These are phyloP conservation scores for Petromus typicus DNA, from an alignment of 2,113 vertebrate species.

Conservation along the genomic window DNA sequence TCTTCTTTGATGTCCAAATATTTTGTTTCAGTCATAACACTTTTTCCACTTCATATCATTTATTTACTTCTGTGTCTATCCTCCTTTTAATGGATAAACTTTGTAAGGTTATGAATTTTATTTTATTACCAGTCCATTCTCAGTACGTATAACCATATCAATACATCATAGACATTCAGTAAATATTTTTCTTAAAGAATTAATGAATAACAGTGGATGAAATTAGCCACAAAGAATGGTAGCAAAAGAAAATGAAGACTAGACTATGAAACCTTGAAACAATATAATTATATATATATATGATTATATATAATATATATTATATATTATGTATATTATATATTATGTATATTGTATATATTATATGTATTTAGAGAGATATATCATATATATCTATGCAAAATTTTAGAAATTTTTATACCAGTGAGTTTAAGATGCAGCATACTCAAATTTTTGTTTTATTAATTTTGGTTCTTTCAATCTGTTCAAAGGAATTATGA, in stretches of 20 bases:
- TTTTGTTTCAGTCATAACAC: not conserved
- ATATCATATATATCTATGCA: no score
- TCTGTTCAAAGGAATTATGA: not conserved
- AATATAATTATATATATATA: not conserved
- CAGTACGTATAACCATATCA: not conserved
- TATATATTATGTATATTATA: no score
- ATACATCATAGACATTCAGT: not conserved
- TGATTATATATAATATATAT: no score
- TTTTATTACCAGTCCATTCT: not conserved
- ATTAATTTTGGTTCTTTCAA: slow-evolving; percentile 38
- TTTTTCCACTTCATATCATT: not conserved
- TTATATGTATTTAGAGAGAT: no score
- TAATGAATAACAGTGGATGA: not conserved
- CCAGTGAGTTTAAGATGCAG: not conserved
- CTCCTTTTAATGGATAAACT: not conserved
- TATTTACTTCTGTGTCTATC: not conserved
- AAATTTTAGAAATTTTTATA: slow-evolving; percentile 38
- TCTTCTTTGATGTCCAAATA: not conserved
- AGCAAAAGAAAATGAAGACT: not conserved
- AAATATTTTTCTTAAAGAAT: slow-evolving; percentile 29
- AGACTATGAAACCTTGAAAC: not conserved
- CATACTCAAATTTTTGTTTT: slow-evolving; percentile 23
- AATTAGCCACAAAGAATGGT: not conserved
- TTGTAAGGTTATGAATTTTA: not conserved
- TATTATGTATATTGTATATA: no score